Base-by-base conservation (phyloP, 2,113 vertebrate species). In the Galeopterus variegatus region DNA sequence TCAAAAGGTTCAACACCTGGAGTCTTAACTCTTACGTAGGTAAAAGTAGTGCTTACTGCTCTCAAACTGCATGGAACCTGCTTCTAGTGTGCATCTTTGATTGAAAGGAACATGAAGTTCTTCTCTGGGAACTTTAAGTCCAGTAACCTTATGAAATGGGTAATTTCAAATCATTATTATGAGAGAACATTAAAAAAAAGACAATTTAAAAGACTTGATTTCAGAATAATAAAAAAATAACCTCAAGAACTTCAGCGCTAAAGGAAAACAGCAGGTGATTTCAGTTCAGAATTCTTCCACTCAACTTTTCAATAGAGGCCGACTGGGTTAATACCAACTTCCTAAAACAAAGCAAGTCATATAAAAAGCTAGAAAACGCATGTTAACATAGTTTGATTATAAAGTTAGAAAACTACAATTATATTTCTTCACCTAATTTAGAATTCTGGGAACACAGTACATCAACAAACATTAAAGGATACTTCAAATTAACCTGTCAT, bases 161-260 rank as follows among this genome's bases (percentile, higher is more conserved):
- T 36, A 73, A 69, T 76, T 96, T 90, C 65, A 93, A 84, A 84
- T 77, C 83, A 75, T 67, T 54, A 88, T 24, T 80, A 23, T 73
- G 36, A 62, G 54, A 93, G 56, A 95, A 26, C 45, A 65, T 73
- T 83, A 58, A 67, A 54, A 45, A 87, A 60, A 86, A 92, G 60
- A 65, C 70, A 72, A 85, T 94, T 94, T 94, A 79, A 97, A 97
- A 95, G 93, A 94, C 94, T 92, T 97, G 97, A 97, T 93, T 97
- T 72, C 48, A 97, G 87, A 97, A 50, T 94, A 94, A 95, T 69
- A 96, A 19, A 90, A 96, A 98, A 97, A 70, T 69, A 95, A 85
- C 76, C 50, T 94, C 50, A 86, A 93, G 56, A 82, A 96, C 54
- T 31, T 93, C 52, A 88, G 70, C 4, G 0, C 87, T 69, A 95